These are phyloP conservation scores for Syritta pipiens DNA, from an alignment of 2,888 invertebrate genomes.

Conservation along the genomic window DNA sequence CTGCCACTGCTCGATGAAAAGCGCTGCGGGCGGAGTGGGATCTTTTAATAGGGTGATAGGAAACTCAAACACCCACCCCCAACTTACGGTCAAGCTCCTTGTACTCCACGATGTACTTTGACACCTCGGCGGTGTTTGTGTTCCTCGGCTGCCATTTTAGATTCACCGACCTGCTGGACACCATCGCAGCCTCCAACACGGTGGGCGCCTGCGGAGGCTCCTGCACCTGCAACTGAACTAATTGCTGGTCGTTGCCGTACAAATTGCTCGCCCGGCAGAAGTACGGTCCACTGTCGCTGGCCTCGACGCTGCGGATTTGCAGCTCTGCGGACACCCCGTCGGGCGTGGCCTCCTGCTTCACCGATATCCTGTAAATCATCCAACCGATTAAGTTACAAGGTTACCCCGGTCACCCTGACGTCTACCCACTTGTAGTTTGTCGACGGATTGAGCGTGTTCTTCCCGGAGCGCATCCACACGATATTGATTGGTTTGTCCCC, in stretches of 20 bases:
- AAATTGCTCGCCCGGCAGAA: slow-evolving; percentile 89
- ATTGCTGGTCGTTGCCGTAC: slow-evolving; percentile 86
- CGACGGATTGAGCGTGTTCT: slow-evolving; percentile 85
- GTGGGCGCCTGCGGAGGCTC: slow-evolving; percentile 87
- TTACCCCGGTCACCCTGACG: slow-evolving; percentile 18
- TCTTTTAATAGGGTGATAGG: slow-evolving; percentile 13
- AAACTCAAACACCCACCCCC: neutral
- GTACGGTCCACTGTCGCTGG: slow-evolving; percentile 87
- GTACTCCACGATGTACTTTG: slow-evolving; percentile 85
- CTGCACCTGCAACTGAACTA: slow-evolving; percentile 86
- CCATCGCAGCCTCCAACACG: slow-evolving; percentile 84
- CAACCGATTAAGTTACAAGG: slow-evolving; percentile 54
- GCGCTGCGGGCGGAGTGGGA: slow-evolving; percentile 67
- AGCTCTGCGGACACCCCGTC: slow-evolving; percentile 86
- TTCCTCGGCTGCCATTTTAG: slow-evolving; percentile 88
- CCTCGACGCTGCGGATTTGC: slow-evolving; percentile 85
- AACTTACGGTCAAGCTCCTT: slow-evolving; percentile 83
- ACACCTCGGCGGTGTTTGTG: slow-evolving; percentile 85
- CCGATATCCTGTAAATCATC: slow-evolving; percentile 79
- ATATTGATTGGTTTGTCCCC: slow-evolving; percentile 90
- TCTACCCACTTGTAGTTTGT: slow-evolving; percentile 84
- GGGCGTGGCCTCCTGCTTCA: slow-evolving; percentile 85
- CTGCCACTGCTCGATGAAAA: slow-evolving; percentile 82
- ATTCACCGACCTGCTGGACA: slow-evolving; percentile 86
- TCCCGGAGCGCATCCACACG: slow-evolving; percentile 86